phyloP scores from a whole-genome alignment of 2,888 invertebrate species.

The Cephus sareptanus region DNA sequence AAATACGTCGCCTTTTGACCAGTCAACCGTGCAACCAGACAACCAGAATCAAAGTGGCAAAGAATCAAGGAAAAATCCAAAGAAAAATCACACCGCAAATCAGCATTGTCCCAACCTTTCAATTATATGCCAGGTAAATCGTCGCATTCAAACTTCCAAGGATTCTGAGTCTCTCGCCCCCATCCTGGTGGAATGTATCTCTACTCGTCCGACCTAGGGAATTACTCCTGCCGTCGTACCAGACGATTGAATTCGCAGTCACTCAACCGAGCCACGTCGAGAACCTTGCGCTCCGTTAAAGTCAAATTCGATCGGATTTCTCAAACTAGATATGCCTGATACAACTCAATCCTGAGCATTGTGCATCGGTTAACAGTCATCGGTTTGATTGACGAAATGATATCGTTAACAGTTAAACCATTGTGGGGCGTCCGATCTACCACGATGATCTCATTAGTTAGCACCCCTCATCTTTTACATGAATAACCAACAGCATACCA shows the following conservation, averaged over 20 bases:
- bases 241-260: slow-evolving; percentile 52
- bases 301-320: slow-evolving; percentile 46
- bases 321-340: slow-evolving; percentile 13
- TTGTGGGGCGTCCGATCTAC: slow-evolving; percentile 50
- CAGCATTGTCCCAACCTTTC: background rate
- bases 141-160: background rate
- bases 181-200: background rate
- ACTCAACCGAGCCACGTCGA: slow-evolving; percentile 48
- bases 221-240: slow-evolving; percentile 5
- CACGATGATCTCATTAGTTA: slow-evolving; percentile 56
- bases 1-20: background rate
- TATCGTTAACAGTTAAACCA: slow-evolving; percentile 60
- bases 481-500: background rate
- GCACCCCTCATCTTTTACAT: slow-evolving; percentile 15
- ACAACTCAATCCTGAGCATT: background rate
- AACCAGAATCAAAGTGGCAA: background rate
- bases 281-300: slow-evolving; percentile 41
- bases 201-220: background rate
- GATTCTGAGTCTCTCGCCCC: background rate
- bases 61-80: background rate
- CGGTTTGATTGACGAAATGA: slow-evolving; percentile 62
- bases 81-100: background rate
- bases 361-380: slow-evolving; percentile 49
- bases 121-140: background rate
- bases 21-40: background rate